Conservation (phyloP, 2,113 vertebrate species). For the Paralichthys olivaceus region DNA sequence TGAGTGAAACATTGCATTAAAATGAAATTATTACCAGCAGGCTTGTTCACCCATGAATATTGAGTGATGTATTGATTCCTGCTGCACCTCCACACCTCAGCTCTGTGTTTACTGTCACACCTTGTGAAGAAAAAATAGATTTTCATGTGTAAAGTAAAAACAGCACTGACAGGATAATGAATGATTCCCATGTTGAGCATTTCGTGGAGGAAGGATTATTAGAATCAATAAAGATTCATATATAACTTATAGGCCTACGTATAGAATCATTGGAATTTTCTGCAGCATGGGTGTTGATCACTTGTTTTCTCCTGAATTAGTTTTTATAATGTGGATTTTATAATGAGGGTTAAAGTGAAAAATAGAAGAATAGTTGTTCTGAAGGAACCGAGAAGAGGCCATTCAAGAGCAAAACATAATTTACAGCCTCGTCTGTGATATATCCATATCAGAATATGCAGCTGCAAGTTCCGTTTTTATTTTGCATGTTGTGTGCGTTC, state of each 20-base stretch:
- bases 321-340: conserved; percentile 3
- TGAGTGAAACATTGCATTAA: neutral
- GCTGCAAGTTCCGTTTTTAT: conserved; percentile 51
- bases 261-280: neutral
- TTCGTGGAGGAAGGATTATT: conserved; percentile 22
- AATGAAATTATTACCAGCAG: conserved; percentile 33
- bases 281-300: neutral
- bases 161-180: neutral
- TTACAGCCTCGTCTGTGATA: conserved; percentile 27
- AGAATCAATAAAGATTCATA: neutral
- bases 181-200: conserved; percentile 9
- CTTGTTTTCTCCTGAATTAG: neutral
- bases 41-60: conserved; percentile 31
- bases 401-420: conserved; percentile 30
- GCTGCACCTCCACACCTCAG: conserved; percentile 8
- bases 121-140: conserved; percentile 44
- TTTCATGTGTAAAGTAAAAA: conserved; percentile 18
- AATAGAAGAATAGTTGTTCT: conserved; percentile 14
- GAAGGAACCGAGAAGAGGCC: neutral
- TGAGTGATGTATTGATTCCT: conserved; percentile 50
- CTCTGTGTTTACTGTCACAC: conserved; percentile 41
- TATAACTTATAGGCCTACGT: neutral
- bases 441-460: conserved; percentile 57
- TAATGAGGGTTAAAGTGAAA: neutral
- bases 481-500: conserved; percentile 47